Evolutionary conservation across 2,113 vertebrate species (phyloP).

Genomic region (Cavia aperea): DNA sequence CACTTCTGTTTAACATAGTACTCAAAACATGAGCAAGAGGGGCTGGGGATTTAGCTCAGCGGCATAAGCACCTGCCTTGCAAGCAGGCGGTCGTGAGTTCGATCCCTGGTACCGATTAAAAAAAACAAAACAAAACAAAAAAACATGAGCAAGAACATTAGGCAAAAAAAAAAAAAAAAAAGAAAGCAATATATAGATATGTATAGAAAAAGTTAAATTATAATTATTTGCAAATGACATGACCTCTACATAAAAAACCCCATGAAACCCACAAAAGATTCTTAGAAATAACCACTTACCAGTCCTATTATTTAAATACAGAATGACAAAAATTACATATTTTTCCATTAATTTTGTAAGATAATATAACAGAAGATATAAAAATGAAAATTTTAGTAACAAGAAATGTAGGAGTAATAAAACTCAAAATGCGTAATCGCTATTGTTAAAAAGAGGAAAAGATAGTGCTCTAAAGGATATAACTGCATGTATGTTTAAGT

Average conservation of each 20-base stretch:
- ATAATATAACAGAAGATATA: neutral
- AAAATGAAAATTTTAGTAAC: neutral
- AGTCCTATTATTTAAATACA: neutral
- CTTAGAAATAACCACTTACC: neutral
- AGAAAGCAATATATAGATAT: neutral
- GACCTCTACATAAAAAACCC: neutral
- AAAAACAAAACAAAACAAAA: neutral
- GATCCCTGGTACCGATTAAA: too few relatives aligned
- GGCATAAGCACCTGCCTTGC: too few relatives aligned
- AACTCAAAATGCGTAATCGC: too few relatives aligned
- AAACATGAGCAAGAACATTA: neutral
- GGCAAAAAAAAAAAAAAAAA: too few relatives aligned
- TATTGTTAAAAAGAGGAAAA: too few relatives aligned
- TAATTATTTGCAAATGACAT: neutral
- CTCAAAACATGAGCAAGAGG: neutral
- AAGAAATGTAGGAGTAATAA: too few relatives aligned
- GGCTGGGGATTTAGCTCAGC: too few relatives aligned
- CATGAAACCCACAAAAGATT: neutral
- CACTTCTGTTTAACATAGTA: neutral
- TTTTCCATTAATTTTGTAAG: neutral
- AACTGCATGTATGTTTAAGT: too few relatives aligned
- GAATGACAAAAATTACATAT: neutral
- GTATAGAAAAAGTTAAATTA: neutral
- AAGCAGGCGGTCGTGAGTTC: too few relatives aligned
- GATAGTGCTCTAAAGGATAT: too few relatives aligned